Conservation (phyloP, 2,888 invertebrate species). For the Subacronicta megacephala region DNA sequence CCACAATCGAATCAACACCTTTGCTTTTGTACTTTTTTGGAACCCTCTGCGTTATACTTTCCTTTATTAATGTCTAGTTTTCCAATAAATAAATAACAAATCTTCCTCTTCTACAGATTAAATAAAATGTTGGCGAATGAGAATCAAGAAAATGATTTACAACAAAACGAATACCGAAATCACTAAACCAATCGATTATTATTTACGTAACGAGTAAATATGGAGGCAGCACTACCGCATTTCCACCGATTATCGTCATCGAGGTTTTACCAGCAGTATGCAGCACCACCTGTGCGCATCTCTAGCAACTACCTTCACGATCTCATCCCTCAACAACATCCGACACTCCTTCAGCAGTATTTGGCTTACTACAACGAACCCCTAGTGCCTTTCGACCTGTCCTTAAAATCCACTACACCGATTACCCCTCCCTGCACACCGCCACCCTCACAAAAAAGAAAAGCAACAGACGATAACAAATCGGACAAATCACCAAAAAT, state of each 20-base stretch:
- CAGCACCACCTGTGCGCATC: conserved; percentile 77
- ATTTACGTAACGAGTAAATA: conserved; percentile 56
- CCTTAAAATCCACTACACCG: conserved; percentile 92
- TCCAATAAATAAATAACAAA: conserved; percentile 34
- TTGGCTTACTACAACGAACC: conserved; percentile 90
- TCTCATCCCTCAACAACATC: conserved; percentile 82
- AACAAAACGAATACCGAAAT: conserved; percentile 48
- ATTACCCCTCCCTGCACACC: conserved; percentile 94
- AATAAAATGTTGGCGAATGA: conserved; percentile 35
- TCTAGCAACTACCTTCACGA: conserved; percentile 84
- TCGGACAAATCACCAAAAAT: conserved; percentile 81
- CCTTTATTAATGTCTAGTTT: conserved; percentile 57
- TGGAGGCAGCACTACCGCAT: conserved; percentile 84
- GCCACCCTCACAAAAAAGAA: conserved; percentile 91
- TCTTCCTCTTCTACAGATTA: conserved; percentile 65
- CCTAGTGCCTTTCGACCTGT: conserved; percentile 93
- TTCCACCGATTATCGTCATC: conserved; percentile 80
- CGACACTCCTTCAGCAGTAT: conserved; percentile 87
- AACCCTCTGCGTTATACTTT: conserved; percentile 52
- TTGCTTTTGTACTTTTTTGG: conserved; percentile 53
- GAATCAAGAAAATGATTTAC: conserved; percentile 34
- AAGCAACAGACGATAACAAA: conserved; percentile 72
- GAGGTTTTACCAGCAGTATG: conserved; percentile 84
- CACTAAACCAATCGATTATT: conserved; percentile 36
- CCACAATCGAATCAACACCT: conserved; percentile 64